Conservation (phyloP, 2,888 invertebrate species). For the Tineola bisselliella region DNA sequence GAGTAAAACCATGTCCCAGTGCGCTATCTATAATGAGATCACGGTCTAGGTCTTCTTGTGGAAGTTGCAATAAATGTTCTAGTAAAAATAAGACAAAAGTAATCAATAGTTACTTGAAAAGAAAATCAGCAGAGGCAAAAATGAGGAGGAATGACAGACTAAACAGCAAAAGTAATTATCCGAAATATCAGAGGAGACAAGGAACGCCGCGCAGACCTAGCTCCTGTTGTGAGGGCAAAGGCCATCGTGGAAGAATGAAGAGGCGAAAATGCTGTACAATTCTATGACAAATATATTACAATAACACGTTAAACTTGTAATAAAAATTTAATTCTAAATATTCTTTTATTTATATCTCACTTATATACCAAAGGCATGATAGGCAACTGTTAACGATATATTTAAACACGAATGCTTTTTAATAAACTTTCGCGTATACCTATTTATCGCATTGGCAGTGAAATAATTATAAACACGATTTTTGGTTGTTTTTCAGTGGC, state of each 20-base stretch:
- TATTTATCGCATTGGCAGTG: too few species aligned
- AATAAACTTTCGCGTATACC: too few species aligned
- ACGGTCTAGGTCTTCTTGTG: slow-evolving; percentile 35
- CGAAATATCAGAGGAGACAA: slow-evolving; percentile 30
- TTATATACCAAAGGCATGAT: too few species aligned
- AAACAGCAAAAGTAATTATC: slow-evolving; percentile 32
- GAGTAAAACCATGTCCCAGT: slow-evolving; percentile 40
- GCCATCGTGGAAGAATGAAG: slow-evolving; percentile 43
- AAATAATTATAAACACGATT: too few species aligned
- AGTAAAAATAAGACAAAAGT: slow-evolving; percentile 8
- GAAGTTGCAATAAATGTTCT: slow-evolving; percentile 32
- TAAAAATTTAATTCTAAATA: not conserved
- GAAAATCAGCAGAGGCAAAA: slow-evolving; percentile 37
- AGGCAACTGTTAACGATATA: too few species aligned
- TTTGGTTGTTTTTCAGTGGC: slow-evolving; percentile 27
- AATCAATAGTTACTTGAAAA: slow-evolving; percentile 36
- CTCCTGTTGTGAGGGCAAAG: slow-evolving; percentile 45
- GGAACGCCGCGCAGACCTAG: slow-evolving; percentile 24
- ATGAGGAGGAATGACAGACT: slow-evolving; percentile 36
- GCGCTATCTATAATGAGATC: slow-evolving; percentile 51
- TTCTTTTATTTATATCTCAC: too few species aligned
- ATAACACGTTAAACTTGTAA: not conserved
- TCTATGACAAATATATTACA: slow-evolving; percentile 17
- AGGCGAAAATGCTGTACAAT: slow-evolving; percentile 23
- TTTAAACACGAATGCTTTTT: too few species aligned